Evolutionary conservation across 92 coral and sea anemone genomes (phyloP).

Genomic region (Palythoa caribaeorum): DNA sequence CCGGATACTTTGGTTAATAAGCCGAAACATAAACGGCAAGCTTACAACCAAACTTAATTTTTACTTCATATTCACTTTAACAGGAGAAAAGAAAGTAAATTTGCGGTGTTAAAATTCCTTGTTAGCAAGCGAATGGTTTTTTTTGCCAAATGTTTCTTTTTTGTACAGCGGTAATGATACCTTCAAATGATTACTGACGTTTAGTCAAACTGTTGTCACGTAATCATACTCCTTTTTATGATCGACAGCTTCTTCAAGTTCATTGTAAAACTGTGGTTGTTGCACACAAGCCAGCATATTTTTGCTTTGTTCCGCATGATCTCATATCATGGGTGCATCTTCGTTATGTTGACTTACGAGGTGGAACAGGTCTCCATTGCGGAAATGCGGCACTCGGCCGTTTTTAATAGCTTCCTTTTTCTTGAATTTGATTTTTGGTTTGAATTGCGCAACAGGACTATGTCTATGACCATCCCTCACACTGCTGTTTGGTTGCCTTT

Average conservation of each 20-base stretch:
- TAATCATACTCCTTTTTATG: neutral
- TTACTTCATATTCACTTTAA: too few relatives aligned
- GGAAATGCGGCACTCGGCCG: conserved; percentile 45
- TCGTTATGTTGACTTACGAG: conserved; percentile 81
- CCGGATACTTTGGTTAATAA: too few relatives aligned
- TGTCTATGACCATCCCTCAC: conserved; percentile 22
- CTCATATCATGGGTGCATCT: conserved; percentile 60
- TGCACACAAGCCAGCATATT: neutral
- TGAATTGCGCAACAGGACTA: conserved; percentile 11
- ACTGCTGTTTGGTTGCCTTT: conserved; percentile 25
- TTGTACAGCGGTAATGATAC: too few relatives aligned
- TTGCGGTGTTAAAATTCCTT: too few relatives aligned
- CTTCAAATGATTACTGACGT: neutral
- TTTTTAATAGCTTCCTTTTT: conserved; percentile 3
- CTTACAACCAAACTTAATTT: too few relatives aligned
- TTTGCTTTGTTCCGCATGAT: neutral
- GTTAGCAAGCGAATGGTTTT: too few relatives aligned
- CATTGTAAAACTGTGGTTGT: neutral
- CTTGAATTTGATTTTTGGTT: conserved; percentile 13
- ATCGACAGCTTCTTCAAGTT: neutral
- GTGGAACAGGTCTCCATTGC: conserved; percentile 70
- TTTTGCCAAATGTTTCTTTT: too few relatives aligned
- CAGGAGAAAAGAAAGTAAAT: too few relatives aligned
- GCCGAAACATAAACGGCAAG: too few relatives aligned
- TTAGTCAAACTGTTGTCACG: neutral